These are phyloP conservation scores for Actinernus sp. DNA, from an alignment of 92 coral and sea anemone genomes.

Conservation along the genomic window DNA sequence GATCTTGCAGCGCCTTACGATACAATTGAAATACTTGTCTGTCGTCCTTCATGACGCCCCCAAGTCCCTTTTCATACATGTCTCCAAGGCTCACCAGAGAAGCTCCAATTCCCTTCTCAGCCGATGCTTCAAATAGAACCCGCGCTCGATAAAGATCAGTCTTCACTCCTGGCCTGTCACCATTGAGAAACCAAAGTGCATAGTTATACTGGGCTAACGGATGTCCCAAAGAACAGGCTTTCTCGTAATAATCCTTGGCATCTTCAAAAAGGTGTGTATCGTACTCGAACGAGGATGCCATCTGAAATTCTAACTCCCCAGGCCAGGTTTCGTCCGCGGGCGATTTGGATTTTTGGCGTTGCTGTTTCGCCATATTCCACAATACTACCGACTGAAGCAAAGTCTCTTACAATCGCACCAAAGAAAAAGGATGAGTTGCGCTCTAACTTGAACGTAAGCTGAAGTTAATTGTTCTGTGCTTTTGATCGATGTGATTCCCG, in stretches of 20 bases:
- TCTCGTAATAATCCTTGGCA: conserved; percentile 36
- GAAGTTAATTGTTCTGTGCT: too few species aligned
- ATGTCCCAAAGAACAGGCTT: conserved; percentile 39
- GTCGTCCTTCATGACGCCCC: conserved; percentile 33
- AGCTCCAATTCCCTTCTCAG: conserved; percentile 42
- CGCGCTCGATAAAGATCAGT: conserved; percentile 31
- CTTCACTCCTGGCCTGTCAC: conserved; percentile 19
- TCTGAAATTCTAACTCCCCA: conserved; percentile 28
- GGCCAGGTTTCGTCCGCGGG: conserved; percentile 15
- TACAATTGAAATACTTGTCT: conserved; percentile 33
- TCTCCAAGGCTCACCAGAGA: conserved; percentile 34
- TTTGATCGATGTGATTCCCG: too few species aligned
- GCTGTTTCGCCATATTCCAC: too few species aligned
- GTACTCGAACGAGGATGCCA: conserved; percentile 27
- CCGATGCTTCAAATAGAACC: conserved; percentile 38
- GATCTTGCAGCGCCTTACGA: conserved; percentile 35
- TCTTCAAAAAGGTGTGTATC: conserved; percentile 6
- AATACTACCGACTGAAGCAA: too few species aligned
- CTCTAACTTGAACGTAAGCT: too few species aligned
- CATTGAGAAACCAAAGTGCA: conserved; percentile 50
- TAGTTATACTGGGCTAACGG: conserved; percentile 57
- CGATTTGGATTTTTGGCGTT: too few species aligned
- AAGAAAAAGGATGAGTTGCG: too few species aligned
- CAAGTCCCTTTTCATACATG: conserved; percentile 43
- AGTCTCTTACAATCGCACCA: too few species aligned